Percentiles rank a stretch among this genome's conserved stretches.
These are phyloP conservation scores for Drosophila rubida DNA, from an alignment of 2,888 invertebrate genomes.

Conservation along the genomic window DNA sequence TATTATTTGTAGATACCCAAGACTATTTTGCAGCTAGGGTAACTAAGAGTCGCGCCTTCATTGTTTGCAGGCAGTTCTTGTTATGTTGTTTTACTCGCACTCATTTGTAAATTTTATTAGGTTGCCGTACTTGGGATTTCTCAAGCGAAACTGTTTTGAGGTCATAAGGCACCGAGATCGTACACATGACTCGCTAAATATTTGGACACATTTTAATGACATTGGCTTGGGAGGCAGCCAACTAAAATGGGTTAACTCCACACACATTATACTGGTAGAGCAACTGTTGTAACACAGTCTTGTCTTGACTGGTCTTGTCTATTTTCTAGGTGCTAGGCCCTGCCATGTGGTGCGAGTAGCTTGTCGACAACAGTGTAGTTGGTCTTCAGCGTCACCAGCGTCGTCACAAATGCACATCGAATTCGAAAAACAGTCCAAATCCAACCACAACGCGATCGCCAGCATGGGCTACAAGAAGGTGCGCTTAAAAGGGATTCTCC, in stretches of 20 bases:
- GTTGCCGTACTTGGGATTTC: conserved; percentile 55
- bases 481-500: conserved; percentile 72
- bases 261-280: not conserved
- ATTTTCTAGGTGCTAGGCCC: conserved; percentile 65
- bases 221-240: conserved; percentile 9
- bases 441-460: conserved; percentile 16
- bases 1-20: no score
- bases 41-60: not conserved
- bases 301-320: conserved; percentile 47
- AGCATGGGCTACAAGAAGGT: conserved; percentile 75
- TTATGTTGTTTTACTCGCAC: conserved; percentile 27
- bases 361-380: conserved; percentile 52
- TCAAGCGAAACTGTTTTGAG: conserved; percentile 75
- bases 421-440: conserved; percentile 32
- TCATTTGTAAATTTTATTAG: conserved; percentile 55
- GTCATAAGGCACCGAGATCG: conserved; percentile 67
- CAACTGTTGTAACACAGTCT: conserved; percentile 54
- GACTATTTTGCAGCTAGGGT: not conserved
- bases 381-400: conserved; percentile 36
- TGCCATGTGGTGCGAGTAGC: conserved; percentile 3
- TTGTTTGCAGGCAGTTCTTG: not conserved
- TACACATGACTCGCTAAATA: conserved; percentile 39
- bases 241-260: conserved; percentile 61
- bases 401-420: conserved; percentile 64
- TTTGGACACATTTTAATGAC: conserved; percentile 60